Base-by-base conservation (phyloP, 2,888 invertebrate species). In the Griposia aprilina region DNA sequence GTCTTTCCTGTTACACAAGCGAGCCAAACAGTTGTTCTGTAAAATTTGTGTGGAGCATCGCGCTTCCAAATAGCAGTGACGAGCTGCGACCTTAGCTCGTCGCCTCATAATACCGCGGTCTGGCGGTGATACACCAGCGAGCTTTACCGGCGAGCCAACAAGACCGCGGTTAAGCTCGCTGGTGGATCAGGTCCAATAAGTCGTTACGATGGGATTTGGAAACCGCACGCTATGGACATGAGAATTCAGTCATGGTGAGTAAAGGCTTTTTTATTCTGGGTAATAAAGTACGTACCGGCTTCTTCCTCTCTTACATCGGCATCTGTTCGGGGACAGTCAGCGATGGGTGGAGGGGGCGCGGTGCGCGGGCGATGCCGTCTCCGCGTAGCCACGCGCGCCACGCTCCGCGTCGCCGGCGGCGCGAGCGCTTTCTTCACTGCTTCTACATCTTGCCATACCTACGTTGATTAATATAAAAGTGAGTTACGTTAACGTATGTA, bases 381-480 rank as follows among this genome's bases (percentile, higher is more conserved):
- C 15, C 96, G 93, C 23, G 92, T 86, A 0, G 96, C 90, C 72
- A 97, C 96, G 8, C 96, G 93, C 36, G 97, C 97, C 72, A 97
- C 92, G 83, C 97, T 97, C 41, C 97, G 94, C 1, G 96, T 93
- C 20, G 97, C 97, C 2, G 97, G 97, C 62, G 97, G 97, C 1
- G 97, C 97, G 65, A 98, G 92, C 30, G 98, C 98, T 88, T 97
- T 97, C 78, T 97, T 96, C 87, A 97, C 97, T n/a, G 98, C 97
- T 80, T 98, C 97, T 72, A 97, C 97, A 93, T 98, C 98, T 88
- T 98, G 97, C 98, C 98, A 98, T 82, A 98, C 94, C 92, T 94
- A 79, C 30, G 74, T 41, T n/a, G 68, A 81, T 70, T 60, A 48
- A 66, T 45, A 67, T 59, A 57, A 41, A 76, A 41, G 8, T 41